Percentiles rank a stretch among this genome's conserved stretches.
These are phyloP conservation scores for Himalopsyche kuldschensis DNA, from an alignment of 2,888 invertebrate species.

Conservation along the genomic window DNA sequence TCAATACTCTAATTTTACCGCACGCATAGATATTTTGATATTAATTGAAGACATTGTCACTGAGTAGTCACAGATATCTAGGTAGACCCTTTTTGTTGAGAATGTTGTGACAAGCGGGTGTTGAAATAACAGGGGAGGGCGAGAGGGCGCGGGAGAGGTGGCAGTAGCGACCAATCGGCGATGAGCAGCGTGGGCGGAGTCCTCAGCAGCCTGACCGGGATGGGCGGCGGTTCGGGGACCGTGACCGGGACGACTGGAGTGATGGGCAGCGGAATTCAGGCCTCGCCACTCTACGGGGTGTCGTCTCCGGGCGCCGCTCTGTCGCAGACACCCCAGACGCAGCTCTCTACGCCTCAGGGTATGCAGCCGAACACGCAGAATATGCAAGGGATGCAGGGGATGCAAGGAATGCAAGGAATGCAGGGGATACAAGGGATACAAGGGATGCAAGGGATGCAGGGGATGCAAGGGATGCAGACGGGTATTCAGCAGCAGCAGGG, in stretches of 20 bases:
- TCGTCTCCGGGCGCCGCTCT: conserved; percentile 3
- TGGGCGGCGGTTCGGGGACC: conserved; percentile 56
- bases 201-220: conserved; percentile 41
- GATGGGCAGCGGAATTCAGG: conserved; percentile 4
- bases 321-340: conserved; percentile 35
- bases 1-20: neutral
- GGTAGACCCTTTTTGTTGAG: neutral
- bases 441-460: conserved; percentile 40
- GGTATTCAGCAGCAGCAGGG: neutral
- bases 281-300: conserved; percentile 11
- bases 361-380: conserved; percentile 21
- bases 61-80: neutral
- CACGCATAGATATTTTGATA: neutral
- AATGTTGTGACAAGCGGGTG: conserved; percentile 17
- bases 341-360: conserved; percentile 37
- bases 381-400: conserved; percentile 44
- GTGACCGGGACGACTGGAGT: conserved; percentile 1
- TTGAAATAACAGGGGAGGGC: conserved; percentile 52
- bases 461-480: conserved; percentile 27
- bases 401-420: conserved; percentile 5
- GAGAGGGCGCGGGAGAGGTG: conserved; percentile 54
- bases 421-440: conserved; percentile 41
- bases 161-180: conserved; percentile 41
- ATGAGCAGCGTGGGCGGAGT: neutral
- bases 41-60: neutral